Conservation (phyloP, 2,113 vertebrate species). For the Hippoglossus stenolepis region DNA sequence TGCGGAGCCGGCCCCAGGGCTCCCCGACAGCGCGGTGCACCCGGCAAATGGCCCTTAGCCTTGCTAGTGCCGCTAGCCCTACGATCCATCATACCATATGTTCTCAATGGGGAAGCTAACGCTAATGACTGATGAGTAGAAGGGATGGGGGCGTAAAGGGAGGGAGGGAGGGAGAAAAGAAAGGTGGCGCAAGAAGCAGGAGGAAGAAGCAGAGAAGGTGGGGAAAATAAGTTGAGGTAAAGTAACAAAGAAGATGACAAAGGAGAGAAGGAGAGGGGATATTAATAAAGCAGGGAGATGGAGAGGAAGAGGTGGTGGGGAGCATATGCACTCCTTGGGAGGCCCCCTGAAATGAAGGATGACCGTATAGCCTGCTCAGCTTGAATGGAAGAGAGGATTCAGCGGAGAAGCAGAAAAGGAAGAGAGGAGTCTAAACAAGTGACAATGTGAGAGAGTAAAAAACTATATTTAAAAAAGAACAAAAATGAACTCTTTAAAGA, state of each 20-base stretch:
- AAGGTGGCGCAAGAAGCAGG: neutral
- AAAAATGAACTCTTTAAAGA: neutral
- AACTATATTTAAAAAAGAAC: neutral
- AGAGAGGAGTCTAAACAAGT: slow-evolving; percentile 14
- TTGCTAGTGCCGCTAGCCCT: slow-evolving; percentile 83
- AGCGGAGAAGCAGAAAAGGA: slow-evolving; percentile 21
- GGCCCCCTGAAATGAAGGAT: slow-evolving; percentile 65
- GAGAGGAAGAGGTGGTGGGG: slow-evolving; percentile 42
- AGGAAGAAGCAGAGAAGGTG: slow-evolving; percentile 10
- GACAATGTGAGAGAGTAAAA: neutral
- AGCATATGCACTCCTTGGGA: slow-evolving; percentile 65
- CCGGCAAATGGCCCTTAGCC: slow-evolving; percentile 87
- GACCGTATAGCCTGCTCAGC: slow-evolving; percentile 56
- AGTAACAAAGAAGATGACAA: slow-evolving; percentile 34
- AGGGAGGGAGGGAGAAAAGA: slow-evolving; percentile 16
- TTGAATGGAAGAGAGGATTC: slow-evolving; percentile 30
- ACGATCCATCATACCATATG: slow-evolving; percentile 88
- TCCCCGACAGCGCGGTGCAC: slow-evolving; percentile 77
- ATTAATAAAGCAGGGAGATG: slow-evolving; percentile 33
- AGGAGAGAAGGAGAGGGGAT: slow-evolving; percentile 28
- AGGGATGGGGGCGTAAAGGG: slow-evolving; percentile 58
- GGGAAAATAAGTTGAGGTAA: slow-evolving; percentile 3
- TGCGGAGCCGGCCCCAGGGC: slow-evolving; percentile 72
- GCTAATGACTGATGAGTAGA: slow-evolving; percentile 85
- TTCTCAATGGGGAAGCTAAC: slow-evolving; percentile 86